A percentile compares a stretch with the other conserved stretches of the same genome.
These are phyloP conservation scores for Paralichthys olivaceus DNA, from an alignment of 2,113 vertebrate genomes.

Conservation along the genomic window DNA sequence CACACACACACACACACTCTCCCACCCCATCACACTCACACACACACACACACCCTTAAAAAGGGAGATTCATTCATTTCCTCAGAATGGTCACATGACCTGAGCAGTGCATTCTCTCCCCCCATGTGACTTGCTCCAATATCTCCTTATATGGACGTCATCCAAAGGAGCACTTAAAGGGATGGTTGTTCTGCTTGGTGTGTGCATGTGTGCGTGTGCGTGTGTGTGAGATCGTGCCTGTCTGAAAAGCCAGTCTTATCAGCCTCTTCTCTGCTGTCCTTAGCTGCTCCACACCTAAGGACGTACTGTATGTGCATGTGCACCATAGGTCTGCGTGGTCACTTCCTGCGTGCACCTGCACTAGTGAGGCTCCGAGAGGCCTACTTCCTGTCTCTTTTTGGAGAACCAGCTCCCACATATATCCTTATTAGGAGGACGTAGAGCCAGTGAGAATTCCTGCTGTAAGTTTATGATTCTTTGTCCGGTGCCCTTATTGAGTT, in stretches of 20 bases:
- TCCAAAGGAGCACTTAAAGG: slow-evolving; percentile 80
- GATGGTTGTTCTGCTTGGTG: slow-evolving; percentile 60
- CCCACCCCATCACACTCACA: not conserved
- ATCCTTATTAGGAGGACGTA: slow-evolving; percentile 75
- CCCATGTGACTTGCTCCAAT: slow-evolving; percentile 75
- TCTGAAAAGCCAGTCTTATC: slow-evolving; percentile 44
- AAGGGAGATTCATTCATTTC: slow-evolving; percentile 74
- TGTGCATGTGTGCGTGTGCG: slow-evolving; percentile 16
- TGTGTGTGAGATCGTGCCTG: slow-evolving; percentile 38
- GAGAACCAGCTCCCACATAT: slow-evolving; percentile 57
- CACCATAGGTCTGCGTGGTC: slow-evolving; percentile 52
- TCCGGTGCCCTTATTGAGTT: slow-evolving; percentile 72
- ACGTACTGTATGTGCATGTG: not conserved
- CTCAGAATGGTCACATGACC: slow-evolving; percentile 74
- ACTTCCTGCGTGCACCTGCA: slow-evolving; percentile 57
- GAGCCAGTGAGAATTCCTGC: slow-evolving; percentile 49
- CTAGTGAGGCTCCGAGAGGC: slow-evolving; percentile 35
- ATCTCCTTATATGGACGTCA: slow-evolving; percentile 81
- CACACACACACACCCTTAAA: slow-evolving; percentile 56
- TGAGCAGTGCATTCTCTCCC: slow-evolving; percentile 66
- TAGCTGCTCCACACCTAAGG: slow-evolving; percentile 18
- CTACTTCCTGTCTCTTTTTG: slow-evolving; percentile 57
- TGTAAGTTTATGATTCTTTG: slow-evolving; percentile 65
- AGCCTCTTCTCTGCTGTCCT: slow-evolving; percentile 25
- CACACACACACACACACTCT: slow-evolving; percentile 2